These are phyloP conservation scores for Silurus lanzhouensis DNA, from an alignment of 2,797 vertebrate species.

Conservation along the genomic window DNA sequence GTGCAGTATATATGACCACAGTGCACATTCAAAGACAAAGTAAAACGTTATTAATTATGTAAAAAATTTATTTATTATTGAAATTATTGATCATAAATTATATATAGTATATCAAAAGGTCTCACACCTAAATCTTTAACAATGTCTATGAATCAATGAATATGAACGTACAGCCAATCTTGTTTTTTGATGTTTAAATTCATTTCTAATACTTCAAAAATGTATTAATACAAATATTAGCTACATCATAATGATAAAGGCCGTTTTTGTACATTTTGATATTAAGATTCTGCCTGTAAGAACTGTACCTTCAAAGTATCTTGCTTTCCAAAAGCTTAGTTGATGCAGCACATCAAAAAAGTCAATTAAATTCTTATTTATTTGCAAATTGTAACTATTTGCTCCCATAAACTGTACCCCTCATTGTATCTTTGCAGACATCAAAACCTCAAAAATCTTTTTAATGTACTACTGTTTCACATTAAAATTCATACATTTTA, in stretches of 20 bases:
- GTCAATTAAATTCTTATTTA: not conserved
- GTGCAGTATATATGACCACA: not conserved
- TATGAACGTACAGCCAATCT: not conserved
- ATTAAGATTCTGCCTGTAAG: not conserved
- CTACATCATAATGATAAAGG: too few species aligned
- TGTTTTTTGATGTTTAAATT: too few species aligned
- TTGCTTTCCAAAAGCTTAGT: not conserved
- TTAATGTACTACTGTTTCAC: not conserved
- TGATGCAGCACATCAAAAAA: not conserved
- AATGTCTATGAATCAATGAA: not conserved
- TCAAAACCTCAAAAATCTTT: not conserved
- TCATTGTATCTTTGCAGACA: not conserved
- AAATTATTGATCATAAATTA: not conserved
- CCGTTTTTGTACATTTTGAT: not conserved
- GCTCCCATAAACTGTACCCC: not conserved
- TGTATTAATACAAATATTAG: not conserved
- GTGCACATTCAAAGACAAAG: not conserved
- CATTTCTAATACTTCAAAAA: too few species aligned
- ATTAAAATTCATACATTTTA: not conserved
- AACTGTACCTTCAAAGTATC: not conserved
- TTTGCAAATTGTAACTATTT: not conserved
- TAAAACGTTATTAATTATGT: not conserved
- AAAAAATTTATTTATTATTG: not conserved
- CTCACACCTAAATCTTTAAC: not conserved
- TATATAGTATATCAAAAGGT: not conserved